phyloP scores from a whole-genome alignment of 2,113 vertebrate genomes.

The Neoarius graeffei region DNA sequence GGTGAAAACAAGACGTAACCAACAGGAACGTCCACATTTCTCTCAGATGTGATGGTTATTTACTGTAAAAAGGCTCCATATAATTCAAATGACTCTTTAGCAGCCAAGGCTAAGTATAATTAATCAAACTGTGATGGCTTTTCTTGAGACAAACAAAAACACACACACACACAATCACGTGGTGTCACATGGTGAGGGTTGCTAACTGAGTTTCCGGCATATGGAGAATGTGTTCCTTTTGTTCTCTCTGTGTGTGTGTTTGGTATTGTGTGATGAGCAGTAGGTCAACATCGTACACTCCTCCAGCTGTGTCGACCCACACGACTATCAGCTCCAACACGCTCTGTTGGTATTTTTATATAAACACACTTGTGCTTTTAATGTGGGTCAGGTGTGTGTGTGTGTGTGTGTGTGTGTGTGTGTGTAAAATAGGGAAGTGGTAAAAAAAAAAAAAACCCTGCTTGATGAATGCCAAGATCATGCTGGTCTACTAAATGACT shows the following conservation, averaged over 20 bases:
- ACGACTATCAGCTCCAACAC: constrained; percentile 38
- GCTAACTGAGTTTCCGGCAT: neutral
- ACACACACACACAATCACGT: neutral
- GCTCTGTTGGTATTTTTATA: constrained; percentile 31
- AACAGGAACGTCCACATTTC: neutral
- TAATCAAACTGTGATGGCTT: constrained; percentile 15
- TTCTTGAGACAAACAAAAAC: constrained; percentile 5
- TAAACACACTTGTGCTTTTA: neutral
- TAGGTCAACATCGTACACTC: constrained; percentile 18
- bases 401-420: constrained; percentile 6
- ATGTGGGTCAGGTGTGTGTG: neutral
- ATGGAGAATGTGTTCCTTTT: neutral
- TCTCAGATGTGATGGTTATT: neutral
- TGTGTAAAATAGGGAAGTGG: neutral
- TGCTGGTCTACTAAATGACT: neutral
- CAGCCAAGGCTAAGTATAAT: neutral
- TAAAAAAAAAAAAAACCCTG: neutral
- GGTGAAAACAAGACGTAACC: neutral
- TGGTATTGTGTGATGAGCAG: neutral
- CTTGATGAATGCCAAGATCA: constrained; percentile 32
- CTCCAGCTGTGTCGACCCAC: neutral
- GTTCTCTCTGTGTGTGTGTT: constrained; percentile 15
- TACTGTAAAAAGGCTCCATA: neutral
- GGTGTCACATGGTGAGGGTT: neutral
- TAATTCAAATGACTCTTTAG: neutral